A percentile compares a stretch with the other conserved stretches of the same genome.
Evolutionary conservation across 2,797 vertebrate genomes (phyloP).

Genomic region (Phalanger gymnotis): DNA sequence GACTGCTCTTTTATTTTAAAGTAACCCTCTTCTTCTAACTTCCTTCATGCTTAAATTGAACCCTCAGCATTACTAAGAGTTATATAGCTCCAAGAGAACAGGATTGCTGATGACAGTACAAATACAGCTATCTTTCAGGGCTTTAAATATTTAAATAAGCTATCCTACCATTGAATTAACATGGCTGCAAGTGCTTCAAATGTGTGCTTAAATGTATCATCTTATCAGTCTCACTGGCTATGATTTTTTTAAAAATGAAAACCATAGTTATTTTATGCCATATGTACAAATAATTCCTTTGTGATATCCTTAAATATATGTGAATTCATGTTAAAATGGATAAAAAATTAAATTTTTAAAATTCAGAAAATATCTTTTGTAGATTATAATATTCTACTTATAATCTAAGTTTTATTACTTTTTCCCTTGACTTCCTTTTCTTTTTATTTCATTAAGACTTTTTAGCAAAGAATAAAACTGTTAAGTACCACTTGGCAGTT

Average conservation of each 20-base stretch:
- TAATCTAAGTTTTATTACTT: neutral
- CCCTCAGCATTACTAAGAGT: neutral
- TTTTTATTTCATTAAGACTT: neutral
- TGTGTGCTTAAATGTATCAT: neutral
- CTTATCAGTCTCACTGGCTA: no score
- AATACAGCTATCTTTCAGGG: neutral
- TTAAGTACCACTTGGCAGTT: neutral
- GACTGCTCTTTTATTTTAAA: constrained; percentile 21
- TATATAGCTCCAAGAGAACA: neutral
- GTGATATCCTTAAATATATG: neutral
- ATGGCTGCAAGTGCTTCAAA: neutral
- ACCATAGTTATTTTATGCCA: neutral
- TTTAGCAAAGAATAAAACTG: neutral
- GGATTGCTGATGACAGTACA: neutral
- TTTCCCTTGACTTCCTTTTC: neutral
- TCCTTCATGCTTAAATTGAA: neutral
- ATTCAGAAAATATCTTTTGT: no score
- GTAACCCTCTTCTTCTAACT: constrained; percentile 10
- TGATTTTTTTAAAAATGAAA: neutral
- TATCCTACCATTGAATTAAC: neutral
- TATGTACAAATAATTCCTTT: neutral
- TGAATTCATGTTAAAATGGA: neutral
- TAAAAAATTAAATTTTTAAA: no score
- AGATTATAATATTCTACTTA: neutral
- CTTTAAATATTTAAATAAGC: neutral